Evolutionary conservation across 2,113 vertebrate genomes (phyloP), one percentile per base, ranked within the genome.

Genomic region (Perccottus glenii): DNA sequence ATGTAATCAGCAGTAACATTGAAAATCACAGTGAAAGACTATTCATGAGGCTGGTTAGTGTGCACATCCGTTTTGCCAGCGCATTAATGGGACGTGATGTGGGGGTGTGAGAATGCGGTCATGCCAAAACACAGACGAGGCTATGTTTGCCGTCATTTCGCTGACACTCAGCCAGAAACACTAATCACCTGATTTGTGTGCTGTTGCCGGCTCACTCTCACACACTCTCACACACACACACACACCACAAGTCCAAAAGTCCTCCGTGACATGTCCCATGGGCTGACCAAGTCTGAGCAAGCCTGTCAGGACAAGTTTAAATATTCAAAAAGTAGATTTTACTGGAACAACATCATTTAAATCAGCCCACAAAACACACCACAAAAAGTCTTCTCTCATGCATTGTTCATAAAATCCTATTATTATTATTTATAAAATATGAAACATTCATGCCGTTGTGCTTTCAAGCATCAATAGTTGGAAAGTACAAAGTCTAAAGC

Each of bases 1-100:
- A 72, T 74, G 32, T 60, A 83, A 80, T 84, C 79, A 60, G 64
- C 66, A 61, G 64, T 27, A 73, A 74, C 67, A 69, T 66, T 55
- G 56, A 70, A 70, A 79, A 74, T 76, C 51, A 45, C 48, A 40
- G 61, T 78, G 66, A 75, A 73, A 59, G 64, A 47, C 70, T 73
- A 79, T 82, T 84, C 70, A 67, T 61, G 70, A 66, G 16, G 52
- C 42, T 19, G 46, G 56, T 73, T 70, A 50, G 58, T 11, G 52
- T 61, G 51, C 57, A 66, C 60, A 64, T 85, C 38, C 27, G 2
- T 60, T 77, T 74, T 67, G 65, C 70, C 60, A 36, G 53, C 50
- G 68, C 69, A 72, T 73, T 62, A 83, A 61, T 64, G 44, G 51
- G 66, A 77, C 66, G 60, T 43, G 78, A 80, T 74, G 78, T 58